A percentile compares a stretch with the other conserved stretches of the same genome.
Evolutionary conservation across 2,888 invertebrate species (phyloP).

Genomic region (Drosophila monieri): DNA sequence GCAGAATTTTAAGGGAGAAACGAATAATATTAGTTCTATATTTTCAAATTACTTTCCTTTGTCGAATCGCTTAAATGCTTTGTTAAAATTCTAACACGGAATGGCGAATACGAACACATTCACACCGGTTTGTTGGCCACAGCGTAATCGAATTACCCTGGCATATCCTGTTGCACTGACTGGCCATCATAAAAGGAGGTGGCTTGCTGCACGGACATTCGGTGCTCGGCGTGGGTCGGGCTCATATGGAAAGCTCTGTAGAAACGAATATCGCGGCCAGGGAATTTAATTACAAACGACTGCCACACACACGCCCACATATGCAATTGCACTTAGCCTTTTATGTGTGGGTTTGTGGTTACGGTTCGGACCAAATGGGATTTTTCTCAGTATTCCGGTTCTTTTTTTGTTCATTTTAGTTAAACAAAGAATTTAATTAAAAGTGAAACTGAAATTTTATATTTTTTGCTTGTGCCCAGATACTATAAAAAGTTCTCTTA

Average conservation of each 20-base stretch:
- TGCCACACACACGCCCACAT: conserved; percentile 28
- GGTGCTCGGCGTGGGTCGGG: conserved; percentile 10
- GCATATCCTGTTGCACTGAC: conserved; percentile 66
- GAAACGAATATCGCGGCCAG: conserved; percentile 76
- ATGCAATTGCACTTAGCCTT: conserved; percentile 39
- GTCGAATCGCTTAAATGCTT: conserved; percentile 43
- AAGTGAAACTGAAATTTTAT: conserved; percentile 52
- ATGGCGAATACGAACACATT: conserved; percentile 3
- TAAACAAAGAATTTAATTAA: conserved; percentile 57
- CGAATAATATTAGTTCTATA: background rate
- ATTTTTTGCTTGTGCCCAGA: conserved; percentile 28
- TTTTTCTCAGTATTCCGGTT: conserved; percentile 22
- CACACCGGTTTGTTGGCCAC: conserved; percentile 32
- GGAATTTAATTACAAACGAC: conserved; percentile 73
- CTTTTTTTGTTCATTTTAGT: conserved; percentile 40
- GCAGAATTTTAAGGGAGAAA: background rate
- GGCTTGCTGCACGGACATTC: conserved; percentile 32
- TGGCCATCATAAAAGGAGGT: conserved; percentile 53
- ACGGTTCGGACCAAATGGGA: conserved; percentile 36
- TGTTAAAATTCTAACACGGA: conserved; percentile 49
- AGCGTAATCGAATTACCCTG: conserved; percentile 67
- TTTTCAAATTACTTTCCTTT: conserved; percentile 4
- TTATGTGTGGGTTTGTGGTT: conserved; percentile 45
- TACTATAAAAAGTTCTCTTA: conserved; percentile 44
- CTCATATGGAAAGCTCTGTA: conserved; percentile 31